Evolutionary conservation across 2,113 vertebrate species (phyloP).

Genomic region (Myrmecophaga tridactyla): DNA sequence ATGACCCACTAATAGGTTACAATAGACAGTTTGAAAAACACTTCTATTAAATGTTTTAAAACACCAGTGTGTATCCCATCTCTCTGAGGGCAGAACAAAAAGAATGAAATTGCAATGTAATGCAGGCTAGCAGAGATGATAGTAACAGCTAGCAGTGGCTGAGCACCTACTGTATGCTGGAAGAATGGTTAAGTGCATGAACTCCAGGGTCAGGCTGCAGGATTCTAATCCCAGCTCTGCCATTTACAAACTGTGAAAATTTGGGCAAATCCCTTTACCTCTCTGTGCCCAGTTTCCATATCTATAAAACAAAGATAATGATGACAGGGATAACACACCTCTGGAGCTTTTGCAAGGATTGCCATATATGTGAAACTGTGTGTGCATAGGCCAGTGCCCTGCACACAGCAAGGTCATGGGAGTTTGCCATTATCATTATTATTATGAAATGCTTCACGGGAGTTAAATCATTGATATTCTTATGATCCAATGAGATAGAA

Average conservation of each 20-base stretch:
- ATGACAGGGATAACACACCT: not conserved
- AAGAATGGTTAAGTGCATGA: not conserved
- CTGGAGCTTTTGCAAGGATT: not conserved
- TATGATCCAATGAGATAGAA: not conserved
- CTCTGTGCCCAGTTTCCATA: not conserved
- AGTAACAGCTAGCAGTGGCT: not conserved
- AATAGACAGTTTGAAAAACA: not conserved
- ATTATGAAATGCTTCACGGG: not conserved
- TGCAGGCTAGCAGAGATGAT: not conserved
- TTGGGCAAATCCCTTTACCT: not conserved
- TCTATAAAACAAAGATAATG: not conserved
- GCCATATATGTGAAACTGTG: not conserved
- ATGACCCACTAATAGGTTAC: not conserved
- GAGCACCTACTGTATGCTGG: not conserved
- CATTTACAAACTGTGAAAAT: not conserved
- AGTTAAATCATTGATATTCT: not conserved
- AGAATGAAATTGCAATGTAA: not conserved
- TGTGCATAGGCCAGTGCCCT: not conserved
- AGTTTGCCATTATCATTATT: not conserved
- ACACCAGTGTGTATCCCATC: not conserved
- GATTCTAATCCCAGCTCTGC: not conserved
- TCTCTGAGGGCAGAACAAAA: not conserved
- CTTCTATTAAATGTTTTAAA: not conserved
- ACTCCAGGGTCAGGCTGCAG: not conserved
- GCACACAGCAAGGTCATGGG: not conserved